Percentiles rank a stretch among this genome's conserved stretches.
Conservation (phyloP, 2,888 invertebrate genomes). For the Hesperia comma region DNA sequence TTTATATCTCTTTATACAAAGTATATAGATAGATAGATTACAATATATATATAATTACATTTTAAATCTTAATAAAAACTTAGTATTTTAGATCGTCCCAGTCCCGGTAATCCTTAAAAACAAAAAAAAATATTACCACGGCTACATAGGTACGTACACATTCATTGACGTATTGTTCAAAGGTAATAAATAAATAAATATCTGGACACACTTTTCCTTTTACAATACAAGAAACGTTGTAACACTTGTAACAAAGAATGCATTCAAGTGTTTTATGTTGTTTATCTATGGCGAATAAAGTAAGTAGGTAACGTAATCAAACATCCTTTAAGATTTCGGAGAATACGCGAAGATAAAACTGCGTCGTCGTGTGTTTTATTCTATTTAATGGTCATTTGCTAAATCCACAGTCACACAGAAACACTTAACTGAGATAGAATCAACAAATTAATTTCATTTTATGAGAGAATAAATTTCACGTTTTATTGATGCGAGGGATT, state of each 20-base stretch:
- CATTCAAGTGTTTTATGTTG: not conserved
- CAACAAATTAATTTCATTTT: slow-evolving; percentile 37
- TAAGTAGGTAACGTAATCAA: slow-evolving; percentile 8
- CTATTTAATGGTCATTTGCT: slow-evolving; percentile 33
- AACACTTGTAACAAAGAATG: not conserved
- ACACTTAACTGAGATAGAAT: slow-evolving; percentile 36
- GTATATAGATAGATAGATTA: no score
- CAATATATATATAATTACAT: no score
- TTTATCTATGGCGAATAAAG: not conserved
- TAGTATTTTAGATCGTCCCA: no score
- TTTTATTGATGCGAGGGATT: slow-evolving; percentile 18
- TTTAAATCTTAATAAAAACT: no score
- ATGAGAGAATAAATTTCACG: slow-evolving; percentile 32
- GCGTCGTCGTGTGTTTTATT: slow-evolving; percentile 23
- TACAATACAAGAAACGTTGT: not conserved
- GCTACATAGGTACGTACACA: no score
- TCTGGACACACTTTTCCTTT: not conserved
- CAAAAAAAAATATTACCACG: no score
- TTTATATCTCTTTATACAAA: no score
- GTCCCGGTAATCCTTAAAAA: no score
- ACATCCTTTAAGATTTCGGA: slow-evolving; percentile 7
- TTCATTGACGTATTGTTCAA: no score
- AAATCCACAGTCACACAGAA: slow-evolving; percentile 35
- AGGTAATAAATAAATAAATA: not conserved
- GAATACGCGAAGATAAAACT: slow-evolving; percentile 15